phyloP scores from a whole-genome alignment of 2,797 vertebrate species.

The Gymnoscopelus microlampas region DNA sequence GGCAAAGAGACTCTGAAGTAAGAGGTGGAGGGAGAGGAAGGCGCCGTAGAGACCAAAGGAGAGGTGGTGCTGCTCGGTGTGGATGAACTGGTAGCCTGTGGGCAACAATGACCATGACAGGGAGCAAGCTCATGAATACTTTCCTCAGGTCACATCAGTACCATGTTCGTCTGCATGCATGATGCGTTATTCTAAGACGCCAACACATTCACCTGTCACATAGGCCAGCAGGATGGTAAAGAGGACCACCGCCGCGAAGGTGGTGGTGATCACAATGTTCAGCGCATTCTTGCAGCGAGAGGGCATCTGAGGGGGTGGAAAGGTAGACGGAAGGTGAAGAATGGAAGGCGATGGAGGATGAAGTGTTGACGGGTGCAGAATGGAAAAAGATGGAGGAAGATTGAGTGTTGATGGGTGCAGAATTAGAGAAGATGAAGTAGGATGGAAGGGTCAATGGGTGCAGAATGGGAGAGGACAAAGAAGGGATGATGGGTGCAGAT shows the following conservation, averaged over 20 bases:
- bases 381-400: neutral
- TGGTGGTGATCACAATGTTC: slow-evolving; percentile 91
- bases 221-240: slow-evolving; percentile 95
- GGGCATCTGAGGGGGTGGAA: slow-evolving; percentile 85
- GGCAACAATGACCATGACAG: slow-evolving; percentile 1
- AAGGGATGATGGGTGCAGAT: neutral
- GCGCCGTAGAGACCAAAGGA: slow-evolving; percentile 98
- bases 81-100: slow-evolving; percentile 95
- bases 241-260: slow-evolving; percentile 93
- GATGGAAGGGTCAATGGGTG: neutral
- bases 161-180: no score
- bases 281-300: slow-evolving; percentile 88
- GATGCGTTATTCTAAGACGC: no score
- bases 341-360: neutral
- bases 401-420: neutral
- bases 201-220: slow-evolving; percentile 80
- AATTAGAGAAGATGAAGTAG: neutral
- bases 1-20: slow-evolving; percentile 96
- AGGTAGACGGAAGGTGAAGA: neutral
- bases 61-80: slow-evolving; percentile 97
- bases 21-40: slow-evolving; percentile 94
- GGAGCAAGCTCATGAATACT: neutral
- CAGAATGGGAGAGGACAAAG: no score
- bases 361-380: neutral
- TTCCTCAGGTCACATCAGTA: neutral